phyloP scores from a whole-genome alignment of 2,797 vertebrate species.

The Coracias cyanogaster region DNA sequence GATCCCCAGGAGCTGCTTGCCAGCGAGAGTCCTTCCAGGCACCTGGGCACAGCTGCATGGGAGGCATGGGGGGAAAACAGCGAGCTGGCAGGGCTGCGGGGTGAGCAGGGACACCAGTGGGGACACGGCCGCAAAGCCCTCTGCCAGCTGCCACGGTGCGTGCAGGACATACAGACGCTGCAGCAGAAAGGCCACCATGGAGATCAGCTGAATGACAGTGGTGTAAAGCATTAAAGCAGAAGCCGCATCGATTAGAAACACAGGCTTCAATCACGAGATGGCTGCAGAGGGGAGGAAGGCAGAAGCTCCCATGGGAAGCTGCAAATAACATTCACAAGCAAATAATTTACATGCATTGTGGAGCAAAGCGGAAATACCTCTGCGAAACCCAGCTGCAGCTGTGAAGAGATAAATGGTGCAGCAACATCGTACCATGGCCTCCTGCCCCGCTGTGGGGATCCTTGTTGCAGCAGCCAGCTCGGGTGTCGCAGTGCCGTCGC shows the following conservation, averaged over 20 bases:
- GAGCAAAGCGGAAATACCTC: conserved; percentile 23
- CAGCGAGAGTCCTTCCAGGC: not conserved
- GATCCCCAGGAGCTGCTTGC: not conserved
- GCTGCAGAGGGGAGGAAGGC: not conserved
- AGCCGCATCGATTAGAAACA: not conserved
- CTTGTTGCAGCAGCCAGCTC: not conserved
- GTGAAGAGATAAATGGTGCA: not conserved
- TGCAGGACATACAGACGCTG: not conserved
- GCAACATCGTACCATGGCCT: not conserved
- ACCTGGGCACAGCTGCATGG: rapidly evolving
- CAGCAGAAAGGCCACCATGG: not conserved
- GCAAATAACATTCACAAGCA: not conserved
- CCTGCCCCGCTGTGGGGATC: not conserved
- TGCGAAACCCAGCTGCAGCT: not conserved
- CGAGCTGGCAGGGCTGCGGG: not conserved
- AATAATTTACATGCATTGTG: not conserved
- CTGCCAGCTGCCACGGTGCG: rapidly evolving
- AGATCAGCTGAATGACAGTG: not conserved
- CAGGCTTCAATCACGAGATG: rapidly evolving
- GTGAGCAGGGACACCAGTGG: rapidly evolving
- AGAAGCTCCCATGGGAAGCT: conserved; percentile 17
- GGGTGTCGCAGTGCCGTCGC: not conserved
- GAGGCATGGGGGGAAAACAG: not conserved
- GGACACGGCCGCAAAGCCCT: rapidly evolving
- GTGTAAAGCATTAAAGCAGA: not conserved